phyloP scores from a whole-genome alignment of 2,113 vertebrate species.

The Struthio camelus region DNA sequence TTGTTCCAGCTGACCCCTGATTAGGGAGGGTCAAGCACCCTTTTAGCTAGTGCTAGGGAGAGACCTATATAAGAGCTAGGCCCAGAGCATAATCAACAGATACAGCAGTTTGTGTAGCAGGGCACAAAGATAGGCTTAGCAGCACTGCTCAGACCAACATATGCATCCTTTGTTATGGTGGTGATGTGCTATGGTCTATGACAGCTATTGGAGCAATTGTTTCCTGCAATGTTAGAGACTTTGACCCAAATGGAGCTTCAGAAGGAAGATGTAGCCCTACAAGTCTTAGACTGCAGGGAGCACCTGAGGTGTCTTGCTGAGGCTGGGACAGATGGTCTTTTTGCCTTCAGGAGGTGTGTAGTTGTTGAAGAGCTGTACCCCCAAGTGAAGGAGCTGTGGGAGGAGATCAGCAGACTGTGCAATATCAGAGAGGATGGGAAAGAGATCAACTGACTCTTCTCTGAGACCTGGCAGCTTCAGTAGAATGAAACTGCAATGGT shows the following conservation, averaged over 20 bases:
- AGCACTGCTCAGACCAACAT: background rate
- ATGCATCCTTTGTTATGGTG: background rate
- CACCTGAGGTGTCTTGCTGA: background rate
- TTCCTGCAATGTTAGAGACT: background rate
- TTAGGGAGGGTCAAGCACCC: background rate
- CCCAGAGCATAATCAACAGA: background rate
- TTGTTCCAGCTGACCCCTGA: background rate
- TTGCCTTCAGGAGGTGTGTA: background rate
- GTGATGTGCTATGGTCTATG: background rate
- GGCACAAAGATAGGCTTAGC: background rate
- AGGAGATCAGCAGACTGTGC: background rate
- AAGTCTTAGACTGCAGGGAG: background rate
- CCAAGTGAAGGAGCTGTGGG: background rate
- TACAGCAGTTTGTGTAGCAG: too few species aligned
- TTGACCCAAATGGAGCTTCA: background rate
- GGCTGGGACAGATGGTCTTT: background rate
- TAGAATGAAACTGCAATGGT: too few species aligned
- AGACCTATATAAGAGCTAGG: background rate
- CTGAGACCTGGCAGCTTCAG: background rate
- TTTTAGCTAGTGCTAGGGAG: background rate
- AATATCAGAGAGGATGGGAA: background rate
- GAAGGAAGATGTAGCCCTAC: background rate
- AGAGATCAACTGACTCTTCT: background rate
- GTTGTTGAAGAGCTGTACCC: background rate
- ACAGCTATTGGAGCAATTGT: background rate